Conservation (phyloP, 1,140 invertebrate species). For the Bombus confusus region DNA sequence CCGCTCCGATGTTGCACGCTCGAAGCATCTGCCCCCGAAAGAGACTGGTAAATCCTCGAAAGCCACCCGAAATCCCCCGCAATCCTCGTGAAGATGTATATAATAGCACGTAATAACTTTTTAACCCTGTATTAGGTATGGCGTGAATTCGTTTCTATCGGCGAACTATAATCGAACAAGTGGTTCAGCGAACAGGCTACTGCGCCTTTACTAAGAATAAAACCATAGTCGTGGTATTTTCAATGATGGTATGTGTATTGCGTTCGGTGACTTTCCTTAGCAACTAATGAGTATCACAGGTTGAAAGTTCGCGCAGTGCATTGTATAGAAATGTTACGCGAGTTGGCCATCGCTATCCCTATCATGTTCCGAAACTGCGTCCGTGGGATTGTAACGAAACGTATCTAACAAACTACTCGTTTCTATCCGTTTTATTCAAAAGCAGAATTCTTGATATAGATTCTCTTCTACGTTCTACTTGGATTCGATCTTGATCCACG, state of each 20-base stretch:
- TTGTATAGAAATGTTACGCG: not conserved
- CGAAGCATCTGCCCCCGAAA: constrained; percentile 76
- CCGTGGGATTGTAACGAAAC: no score
- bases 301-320: not conserved
- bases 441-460: not conserved
- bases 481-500: not conserved
- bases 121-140: constrained; percentile 66
- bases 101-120: constrained; percentile 73
- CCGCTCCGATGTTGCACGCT: constrained; percentile 61
- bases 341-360: not conserved
- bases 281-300: not conserved
- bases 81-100: constrained; percentile 64
- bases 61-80: constrained; percentile 72
- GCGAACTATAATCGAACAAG: constrained; percentile 2
- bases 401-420: no score
- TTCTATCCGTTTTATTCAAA: no score
- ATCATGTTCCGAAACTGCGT: no score
- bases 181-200: not conserved
- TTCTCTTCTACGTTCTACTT: not conserved
- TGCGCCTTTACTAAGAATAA: not conserved
- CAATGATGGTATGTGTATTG: not conserved
- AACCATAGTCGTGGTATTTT: not conserved
- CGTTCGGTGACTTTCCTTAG: not conserved
- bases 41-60: constrained; percentile 75
- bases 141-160: constrained; percentile 7